phyloP scores from a whole-genome alignment of 2,113 vertebrate genomes.

The Coturnix japonica region DNA sequence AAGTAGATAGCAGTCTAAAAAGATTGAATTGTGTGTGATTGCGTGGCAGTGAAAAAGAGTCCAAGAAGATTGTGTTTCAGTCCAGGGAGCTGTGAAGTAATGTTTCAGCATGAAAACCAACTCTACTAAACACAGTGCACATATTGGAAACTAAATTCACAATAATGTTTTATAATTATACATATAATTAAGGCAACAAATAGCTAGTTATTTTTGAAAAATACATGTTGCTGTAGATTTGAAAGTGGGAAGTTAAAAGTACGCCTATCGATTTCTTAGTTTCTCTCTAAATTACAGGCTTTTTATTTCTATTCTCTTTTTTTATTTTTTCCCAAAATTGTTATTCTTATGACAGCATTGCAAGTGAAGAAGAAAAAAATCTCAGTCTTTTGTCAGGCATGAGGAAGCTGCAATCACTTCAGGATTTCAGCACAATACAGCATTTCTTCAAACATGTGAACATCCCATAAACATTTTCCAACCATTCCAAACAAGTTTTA shows the following conservation, averaged over 20 bases:
- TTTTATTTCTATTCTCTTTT: background rate
- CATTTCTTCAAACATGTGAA: background rate
- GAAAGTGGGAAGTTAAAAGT: background rate
- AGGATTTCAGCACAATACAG: background rate
- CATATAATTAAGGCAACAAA: background rate
- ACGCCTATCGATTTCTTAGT: background rate
- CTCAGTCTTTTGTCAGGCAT: background rate
- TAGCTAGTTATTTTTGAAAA: background rate
- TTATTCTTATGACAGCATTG: background rate
- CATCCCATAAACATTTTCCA: background rate
- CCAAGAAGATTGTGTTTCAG: background rate
- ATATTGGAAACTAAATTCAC: background rate
- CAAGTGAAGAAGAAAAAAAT: background rate
- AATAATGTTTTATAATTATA: background rate
- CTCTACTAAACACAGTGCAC: background rate
- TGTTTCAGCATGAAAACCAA: background rate
- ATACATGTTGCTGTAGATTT: background rate
- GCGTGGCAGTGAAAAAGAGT: background rate
- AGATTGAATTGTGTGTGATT: slow-evolving; percentile 52
- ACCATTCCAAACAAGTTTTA: background rate
- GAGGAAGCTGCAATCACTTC: background rate
- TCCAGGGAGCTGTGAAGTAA: background rate
- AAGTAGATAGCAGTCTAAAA: background rate
- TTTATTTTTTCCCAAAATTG: background rate
- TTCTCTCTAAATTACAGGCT: background rate